Evolutionary conservation across 1,140 invertebrate genomes (phyloP), one percentile per base, ranked within the genome.

Genomic region (Ceratina calcarata): DNA sequence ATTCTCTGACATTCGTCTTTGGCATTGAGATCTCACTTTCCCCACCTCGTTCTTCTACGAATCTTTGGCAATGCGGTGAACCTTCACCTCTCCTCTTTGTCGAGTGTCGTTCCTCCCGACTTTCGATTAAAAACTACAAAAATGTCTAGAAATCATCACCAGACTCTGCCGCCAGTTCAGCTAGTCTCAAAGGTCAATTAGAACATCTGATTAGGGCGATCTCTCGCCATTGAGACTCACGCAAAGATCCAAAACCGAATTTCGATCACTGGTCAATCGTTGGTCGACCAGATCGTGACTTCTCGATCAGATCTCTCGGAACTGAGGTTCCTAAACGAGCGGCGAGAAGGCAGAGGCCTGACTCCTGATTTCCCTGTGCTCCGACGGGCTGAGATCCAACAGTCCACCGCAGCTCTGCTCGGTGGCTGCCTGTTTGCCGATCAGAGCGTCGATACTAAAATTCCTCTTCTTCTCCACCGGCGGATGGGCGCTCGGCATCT

Each of bases 401-500:
- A 93, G 58, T 12, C 90, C 92, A 18, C 85, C 82, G 32, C 89
- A 89, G 57, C 71, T 87, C 61, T 89, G 88, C 2, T 93, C 91
- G 64, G 27, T 89, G n/a, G 72, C 87, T 1, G 84, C 84, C 58
- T 92, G 90, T 79, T 93, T 94, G 22, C 94, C 94, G 73, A 94
- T 94, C 7, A 94, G 89, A 0, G 94, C 92, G 81, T 94, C 93
- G 86, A 93, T 94, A 82, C 93, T 94, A 84, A 94, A 94, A 77
- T 92, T 94, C 37, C 92, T 86, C 66, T 91, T 92, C 82, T 92
- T 92, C 37, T 91, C 91, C 72, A 84, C 76, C 8, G 80, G 79
- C 32, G 85, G 64, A 51, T 84, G 78, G 18, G 74, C 74, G 13
- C 7, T 22, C 10, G 81, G 62, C 57, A 80, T 16, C 65, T 69